Evolutionary conservation across 2,797 vertebrate species (phyloP).

Genomic region (Pelodytes ibericus): DNA sequence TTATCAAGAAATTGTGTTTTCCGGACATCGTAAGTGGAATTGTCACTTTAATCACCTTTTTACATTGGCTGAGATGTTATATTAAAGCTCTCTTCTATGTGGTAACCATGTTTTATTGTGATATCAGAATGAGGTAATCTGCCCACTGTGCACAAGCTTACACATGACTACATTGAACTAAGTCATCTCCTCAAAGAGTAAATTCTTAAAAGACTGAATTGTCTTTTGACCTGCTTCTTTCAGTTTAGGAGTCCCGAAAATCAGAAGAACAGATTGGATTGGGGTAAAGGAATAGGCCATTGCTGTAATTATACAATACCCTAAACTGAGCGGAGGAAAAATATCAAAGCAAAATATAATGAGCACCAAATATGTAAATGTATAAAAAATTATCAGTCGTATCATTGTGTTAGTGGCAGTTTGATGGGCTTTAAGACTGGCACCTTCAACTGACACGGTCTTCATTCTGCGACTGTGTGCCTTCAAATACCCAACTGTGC

Average conservation of each 20-base stretch:
- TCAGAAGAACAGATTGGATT: not conserved
- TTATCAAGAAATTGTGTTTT: no score
- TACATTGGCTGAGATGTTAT: no score
- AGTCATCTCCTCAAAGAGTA: no score
- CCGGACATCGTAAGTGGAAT: no score
- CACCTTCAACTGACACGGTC: not conserved
- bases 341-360: conserved; percentile 8
- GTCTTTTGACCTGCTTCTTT: not conserved
- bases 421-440: not conserved
- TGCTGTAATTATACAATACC: not conserved
- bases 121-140: no score
- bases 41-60: no score
- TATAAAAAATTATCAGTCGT: not conserved
- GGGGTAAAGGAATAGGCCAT: not conserved
- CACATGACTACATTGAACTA: no score
- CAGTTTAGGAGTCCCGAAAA: not conserved
- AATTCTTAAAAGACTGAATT: not conserved
- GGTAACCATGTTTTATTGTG: no score
- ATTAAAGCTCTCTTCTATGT: no score
- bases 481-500: not conserved
- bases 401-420: not conserved
- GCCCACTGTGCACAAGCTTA: no score
- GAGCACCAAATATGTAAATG: not conserved
- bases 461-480: not conserved
- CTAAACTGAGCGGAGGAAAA: not conserved